A percentile compares a stretch with the other conserved stretches of the same genome.
Evolutionary conservation across 1,140 invertebrate species (phyloP).

Genomic region (Bradysia coprophila): DNA sequence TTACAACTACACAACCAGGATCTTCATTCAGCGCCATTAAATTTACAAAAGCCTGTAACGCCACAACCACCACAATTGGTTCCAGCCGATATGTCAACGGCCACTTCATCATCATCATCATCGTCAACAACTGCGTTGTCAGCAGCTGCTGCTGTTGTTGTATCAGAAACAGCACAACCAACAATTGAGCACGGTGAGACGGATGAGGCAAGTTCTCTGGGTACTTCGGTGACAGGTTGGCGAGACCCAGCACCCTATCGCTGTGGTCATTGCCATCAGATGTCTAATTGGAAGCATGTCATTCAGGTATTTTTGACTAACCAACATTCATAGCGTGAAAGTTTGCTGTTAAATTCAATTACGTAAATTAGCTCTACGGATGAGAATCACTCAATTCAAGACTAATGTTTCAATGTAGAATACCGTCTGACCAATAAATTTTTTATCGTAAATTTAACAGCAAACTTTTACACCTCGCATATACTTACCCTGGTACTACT

Average conservation of each 20-base stretch:
- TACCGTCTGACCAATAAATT: conserved; percentile 1
- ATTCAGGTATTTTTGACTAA: conserved; percentile 40
- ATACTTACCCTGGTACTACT: background rate
- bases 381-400: background rate
- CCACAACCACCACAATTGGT: conserved; percentile 6
- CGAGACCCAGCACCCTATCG: conserved; percentile 36
- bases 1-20: too few relatives aligned
- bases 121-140: background rate
- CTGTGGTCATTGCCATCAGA: conserved; percentile 54
- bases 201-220: conserved; percentile 10
- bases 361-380: too few relatives aligned
- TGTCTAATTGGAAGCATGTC: conserved; percentile 63
- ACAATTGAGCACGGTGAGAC: conserved; percentile 11
- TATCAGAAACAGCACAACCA: conserved; percentile 1
- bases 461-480: background rate
- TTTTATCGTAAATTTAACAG: conserved; percentile 7
- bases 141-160: background rate
- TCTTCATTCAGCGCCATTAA: too few relatives aligned
- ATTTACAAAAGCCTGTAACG: too few relatives aligned
- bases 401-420: background rate
- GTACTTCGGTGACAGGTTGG: conserved; percentile 14
- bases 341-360: too few relatives aligned
- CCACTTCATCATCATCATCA: conserved; percentile 11
- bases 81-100: background rate
- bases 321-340: conserved; percentile 1